Percentiles rank a stretch among this genome's conserved stretches.
phyloP scores from a whole-genome alignment of 2,797 vertebrate genomes.

The Lophotriccus pileatus region DNA sequence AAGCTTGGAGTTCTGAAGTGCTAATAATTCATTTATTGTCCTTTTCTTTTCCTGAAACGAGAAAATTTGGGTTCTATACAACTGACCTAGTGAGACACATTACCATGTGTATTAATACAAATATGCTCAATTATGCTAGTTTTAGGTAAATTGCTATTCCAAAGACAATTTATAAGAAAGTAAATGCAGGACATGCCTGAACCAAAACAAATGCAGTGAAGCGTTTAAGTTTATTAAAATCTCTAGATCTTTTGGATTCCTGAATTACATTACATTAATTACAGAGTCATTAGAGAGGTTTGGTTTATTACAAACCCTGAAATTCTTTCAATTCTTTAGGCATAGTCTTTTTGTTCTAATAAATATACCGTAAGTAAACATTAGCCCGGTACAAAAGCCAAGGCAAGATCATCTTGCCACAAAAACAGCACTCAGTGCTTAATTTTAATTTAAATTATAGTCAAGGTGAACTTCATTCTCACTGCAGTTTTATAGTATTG shows the following conservation, averaged over 20 bases:
- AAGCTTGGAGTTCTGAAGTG: background rate
- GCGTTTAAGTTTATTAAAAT: background rate
- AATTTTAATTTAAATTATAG: background rate
- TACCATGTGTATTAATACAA: background rate
- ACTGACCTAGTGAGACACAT: background rate
- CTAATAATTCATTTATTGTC: background rate
- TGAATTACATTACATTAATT: background rate
- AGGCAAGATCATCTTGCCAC: background rate
- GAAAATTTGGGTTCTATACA: background rate
- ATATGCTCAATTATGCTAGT: background rate
- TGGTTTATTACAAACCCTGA: background rate
- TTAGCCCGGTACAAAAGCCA: background rate
- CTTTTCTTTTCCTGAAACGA: background rate
- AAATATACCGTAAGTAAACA: background rate
- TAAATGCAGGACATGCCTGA: background rate
- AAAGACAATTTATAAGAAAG: background rate
- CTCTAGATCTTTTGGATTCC: background rate
- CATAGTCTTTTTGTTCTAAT: background rate
- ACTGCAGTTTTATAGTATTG: background rate
- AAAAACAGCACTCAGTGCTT: background rate
- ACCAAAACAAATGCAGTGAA: background rate
- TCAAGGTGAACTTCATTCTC: background rate
- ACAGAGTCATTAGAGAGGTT: background rate
- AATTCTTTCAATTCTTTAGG: background rate
- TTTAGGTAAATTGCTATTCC: background rate